Conservation (phyloP, 2,888 invertebrate genomes). For the Oasisia sp. region DNA sequence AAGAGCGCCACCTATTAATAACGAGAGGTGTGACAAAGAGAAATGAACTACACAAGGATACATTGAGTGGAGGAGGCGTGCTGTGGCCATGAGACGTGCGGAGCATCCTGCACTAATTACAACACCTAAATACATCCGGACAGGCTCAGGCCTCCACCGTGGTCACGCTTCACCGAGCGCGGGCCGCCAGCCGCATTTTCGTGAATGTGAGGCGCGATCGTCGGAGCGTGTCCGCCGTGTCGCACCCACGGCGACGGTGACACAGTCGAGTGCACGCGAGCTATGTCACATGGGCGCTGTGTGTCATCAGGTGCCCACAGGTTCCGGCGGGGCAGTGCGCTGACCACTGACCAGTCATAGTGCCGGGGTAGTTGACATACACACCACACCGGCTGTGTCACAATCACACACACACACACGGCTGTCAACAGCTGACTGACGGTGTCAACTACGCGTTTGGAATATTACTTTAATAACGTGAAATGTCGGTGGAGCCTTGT, state of each 20-base stretch:
- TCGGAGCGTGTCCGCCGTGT: neutral
- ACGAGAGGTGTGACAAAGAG: neutral
- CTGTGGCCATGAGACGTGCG: too few relatives aligned
- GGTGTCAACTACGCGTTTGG: neutral
- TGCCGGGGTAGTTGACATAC: neutral
- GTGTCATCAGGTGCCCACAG: neutral
- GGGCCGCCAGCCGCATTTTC: neutral
- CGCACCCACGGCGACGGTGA: neutral
- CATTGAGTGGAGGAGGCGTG: neutral
- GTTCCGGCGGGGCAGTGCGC: neutral
- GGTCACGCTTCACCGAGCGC: neutral
- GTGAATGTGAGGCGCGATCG: neutral
- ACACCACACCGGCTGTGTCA: neutral
- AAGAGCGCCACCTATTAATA: neutral
- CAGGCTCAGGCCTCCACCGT: neutral
- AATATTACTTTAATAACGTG: neutral
- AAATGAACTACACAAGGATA: neutral
- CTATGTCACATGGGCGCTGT: conserved; percentile 10
- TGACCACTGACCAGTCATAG: conserved; percentile 1
- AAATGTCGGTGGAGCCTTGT: neutral
- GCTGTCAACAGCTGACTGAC: conserved; percentile 9
- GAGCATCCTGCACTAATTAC: neutral
- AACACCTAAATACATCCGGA: neutral
- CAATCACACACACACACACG: neutral
- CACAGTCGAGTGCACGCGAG: neutral